Evolutionary conservation across 2,888 invertebrate species (phyloP).

Genomic region (Sinhomidia bicolor): DNA sequence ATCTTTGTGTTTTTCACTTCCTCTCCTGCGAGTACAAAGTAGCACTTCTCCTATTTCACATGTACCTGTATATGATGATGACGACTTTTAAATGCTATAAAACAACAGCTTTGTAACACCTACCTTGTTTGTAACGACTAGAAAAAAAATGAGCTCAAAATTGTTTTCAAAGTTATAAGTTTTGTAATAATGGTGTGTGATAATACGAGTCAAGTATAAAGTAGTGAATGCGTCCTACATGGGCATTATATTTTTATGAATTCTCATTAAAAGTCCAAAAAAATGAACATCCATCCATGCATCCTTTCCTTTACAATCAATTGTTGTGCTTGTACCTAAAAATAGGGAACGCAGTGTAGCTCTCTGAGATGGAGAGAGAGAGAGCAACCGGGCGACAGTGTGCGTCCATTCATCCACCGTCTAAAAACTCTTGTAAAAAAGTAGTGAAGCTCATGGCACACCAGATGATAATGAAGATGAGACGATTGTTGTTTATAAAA

Average conservation of each 20-base stretch:
- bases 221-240: neutral
- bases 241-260: slow-evolving; percentile 4
- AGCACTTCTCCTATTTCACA: slow-evolving; percentile 7
- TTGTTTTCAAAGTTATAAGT: slow-evolving; percentile 14
- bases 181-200: neutral
- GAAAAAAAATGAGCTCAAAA: slow-evolving; percentile 17
- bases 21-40: slow-evolving; percentile 10
- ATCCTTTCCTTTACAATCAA: slow-evolving; percentile 2
- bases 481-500: neutral
- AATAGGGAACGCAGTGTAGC: too few relatives aligned
- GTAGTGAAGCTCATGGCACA: slow-evolving; percentile 5
- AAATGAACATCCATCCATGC: neutral
- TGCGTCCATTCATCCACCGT: neutral
- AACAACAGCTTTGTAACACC: slow-evolving; percentile 45
- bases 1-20: slow-evolving; percentile 65
- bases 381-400: neutral
- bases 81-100: slow-evolving; percentile 47
- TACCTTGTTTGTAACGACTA: slow-evolving; percentile 21
- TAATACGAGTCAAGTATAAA: neutral
- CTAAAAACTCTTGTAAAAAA: slow-evolving; percentile 34
- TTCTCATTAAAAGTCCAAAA: slow-evolving; percentile 22
- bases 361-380: too few relatives aligned
- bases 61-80: slow-evolving; percentile 10
- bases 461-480: neutral
- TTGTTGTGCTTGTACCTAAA: neutral